Evolutionary conservation across 2,888 invertebrate genomes (phyloP).

Genomic region (Tinea pellionella): DNA sequence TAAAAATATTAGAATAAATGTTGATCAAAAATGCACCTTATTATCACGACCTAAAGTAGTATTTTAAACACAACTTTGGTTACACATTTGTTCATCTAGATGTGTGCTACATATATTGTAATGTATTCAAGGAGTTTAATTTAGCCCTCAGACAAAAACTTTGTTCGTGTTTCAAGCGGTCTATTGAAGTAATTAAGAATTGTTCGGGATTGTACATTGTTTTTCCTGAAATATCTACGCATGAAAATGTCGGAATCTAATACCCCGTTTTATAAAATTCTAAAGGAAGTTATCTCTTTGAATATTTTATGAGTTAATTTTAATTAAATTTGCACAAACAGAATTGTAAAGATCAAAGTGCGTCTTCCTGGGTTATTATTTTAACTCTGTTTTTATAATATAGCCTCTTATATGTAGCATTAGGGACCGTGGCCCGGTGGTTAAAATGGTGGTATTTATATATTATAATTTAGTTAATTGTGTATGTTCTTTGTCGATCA

Average conservation of each 20-base stretch:
- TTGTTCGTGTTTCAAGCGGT: slow-evolving; percentile 2
- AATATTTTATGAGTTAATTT: not conserved
- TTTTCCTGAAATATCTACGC: not conserved
- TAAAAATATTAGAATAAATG: not conserved
- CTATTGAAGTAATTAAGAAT: slow-evolving; percentile 11
- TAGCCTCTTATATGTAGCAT: too few relatives aligned
- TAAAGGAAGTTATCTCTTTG: not conserved
- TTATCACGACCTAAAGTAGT: not conserved
- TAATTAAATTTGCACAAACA: not conserved
- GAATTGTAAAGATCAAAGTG: not conserved
- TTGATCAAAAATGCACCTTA: not conserved
- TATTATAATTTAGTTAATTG: too few relatives aligned
- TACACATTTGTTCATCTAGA: not conserved
- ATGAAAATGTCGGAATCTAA: not conserved
- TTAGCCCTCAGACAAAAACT: slow-evolving; percentile 6
- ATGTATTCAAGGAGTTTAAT: slow-evolving; percentile 3
- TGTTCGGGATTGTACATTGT: not conserved
- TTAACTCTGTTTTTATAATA: not conserved
- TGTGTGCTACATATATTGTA: not conserved
- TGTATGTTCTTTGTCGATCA: too few relatives aligned
- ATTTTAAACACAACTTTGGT: not conserved
- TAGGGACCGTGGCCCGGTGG: too few relatives aligned
- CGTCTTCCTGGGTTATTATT: not conserved
- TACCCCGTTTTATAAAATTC: not conserved
- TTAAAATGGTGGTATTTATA: too few relatives aligned